A percentile compares a stretch with the other conserved stretches of the same genome.
These are phyloP conservation scores for Hormiphora californensis DNA, from an alignment of 37 sponge, comb jelly and placozoan genomes.

Conservation along the genomic window DNA sequence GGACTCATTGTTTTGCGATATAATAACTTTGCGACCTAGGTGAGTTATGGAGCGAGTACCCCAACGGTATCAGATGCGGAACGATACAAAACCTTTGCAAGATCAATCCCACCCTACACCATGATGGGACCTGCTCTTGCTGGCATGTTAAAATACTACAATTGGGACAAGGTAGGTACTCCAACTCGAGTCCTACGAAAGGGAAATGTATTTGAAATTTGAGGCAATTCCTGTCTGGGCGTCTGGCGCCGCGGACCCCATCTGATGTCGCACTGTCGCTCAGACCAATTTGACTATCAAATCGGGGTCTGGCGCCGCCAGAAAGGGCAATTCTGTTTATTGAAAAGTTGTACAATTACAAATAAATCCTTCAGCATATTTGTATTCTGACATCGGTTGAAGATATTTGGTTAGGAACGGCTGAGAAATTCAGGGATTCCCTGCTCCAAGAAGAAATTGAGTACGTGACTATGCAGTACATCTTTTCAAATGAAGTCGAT, in stretches of 20 bases:
- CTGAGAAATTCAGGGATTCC: neutral
- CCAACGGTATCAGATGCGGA: neutral
- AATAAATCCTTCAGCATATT: neutral
- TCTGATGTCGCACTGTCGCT: no score
- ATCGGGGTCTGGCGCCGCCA: no score
- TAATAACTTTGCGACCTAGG: no score
- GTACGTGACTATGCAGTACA: neutral
- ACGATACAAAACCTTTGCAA: neutral
- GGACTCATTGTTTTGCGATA: no score
- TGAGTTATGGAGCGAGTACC: neutral
- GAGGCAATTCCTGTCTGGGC: no score
- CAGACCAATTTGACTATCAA: no score
- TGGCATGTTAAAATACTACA: neutral
- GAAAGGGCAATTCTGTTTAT: no score
- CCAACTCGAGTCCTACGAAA: no score
- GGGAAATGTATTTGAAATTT: no score
- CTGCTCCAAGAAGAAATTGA: neutral
- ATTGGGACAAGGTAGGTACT: neutral
- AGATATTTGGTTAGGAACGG: slow-evolving; percentile 4
- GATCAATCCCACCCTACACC: slow-evolving; percentile 1
- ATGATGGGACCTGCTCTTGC: neutral
- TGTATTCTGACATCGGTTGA: neutral
- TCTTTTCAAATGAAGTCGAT: neutral
- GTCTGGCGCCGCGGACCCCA: no score
- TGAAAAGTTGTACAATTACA: no score